Percentiles rank a stretch among this genome's conserved stretches.
phyloP scores from a whole-genome alignment of 30 jellyfish, hydroid and myxozoan species.

The Hydractinia symbiolongicarpus region DNA sequence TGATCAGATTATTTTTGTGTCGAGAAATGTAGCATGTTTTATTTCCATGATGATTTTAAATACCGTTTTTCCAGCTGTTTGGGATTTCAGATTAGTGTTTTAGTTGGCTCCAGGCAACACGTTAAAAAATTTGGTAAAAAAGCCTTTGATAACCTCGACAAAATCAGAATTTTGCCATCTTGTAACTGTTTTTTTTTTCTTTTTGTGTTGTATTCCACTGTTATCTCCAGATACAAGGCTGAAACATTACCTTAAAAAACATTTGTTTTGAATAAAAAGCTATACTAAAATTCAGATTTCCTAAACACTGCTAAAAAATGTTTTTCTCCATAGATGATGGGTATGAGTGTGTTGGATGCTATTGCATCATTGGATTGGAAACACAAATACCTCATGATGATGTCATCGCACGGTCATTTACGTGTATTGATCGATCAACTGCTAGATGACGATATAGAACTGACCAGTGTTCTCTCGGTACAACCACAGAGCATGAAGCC shows the following conservation, averaged over 20 bases:
- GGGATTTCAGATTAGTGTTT: too few relatives aligned
- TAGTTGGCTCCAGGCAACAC: too few relatives aligned
- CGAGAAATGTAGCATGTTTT: too few relatives aligned
- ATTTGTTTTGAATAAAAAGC: neutral
- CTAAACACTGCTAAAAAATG: neutral
- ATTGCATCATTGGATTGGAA: slow-evolving; percentile 85
- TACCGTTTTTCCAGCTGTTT: too few relatives aligned
- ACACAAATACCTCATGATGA: slow-evolving; percentile 55
- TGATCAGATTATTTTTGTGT: too few relatives aligned
- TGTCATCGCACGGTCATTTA: slow-evolving; percentile 79
- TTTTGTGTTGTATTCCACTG: too few relatives aligned
- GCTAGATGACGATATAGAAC: slow-evolving; percentile 52
- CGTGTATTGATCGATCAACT: slow-evolving; percentile 72
- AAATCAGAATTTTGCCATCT: too few relatives aligned
- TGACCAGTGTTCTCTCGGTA: slow-evolving; percentile 39
- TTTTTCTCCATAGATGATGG: slow-evolving; percentile 61
- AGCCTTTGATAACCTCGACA: too few relatives aligned
- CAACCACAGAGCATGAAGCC: slow-evolving; percentile 70
- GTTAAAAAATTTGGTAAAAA: too few relatives aligned
- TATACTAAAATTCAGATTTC: neutral
- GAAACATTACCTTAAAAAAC: neutral
- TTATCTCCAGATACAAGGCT: too few relatives aligned
- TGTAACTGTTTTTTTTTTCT: too few relatives aligned
- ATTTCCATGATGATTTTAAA: too few relatives aligned
- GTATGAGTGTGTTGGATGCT: slow-evolving; percentile 75